phyloP scores from a whole-genome alignment of 1,140 invertebrate genomes.

The Heliothis virescens region DNA sequence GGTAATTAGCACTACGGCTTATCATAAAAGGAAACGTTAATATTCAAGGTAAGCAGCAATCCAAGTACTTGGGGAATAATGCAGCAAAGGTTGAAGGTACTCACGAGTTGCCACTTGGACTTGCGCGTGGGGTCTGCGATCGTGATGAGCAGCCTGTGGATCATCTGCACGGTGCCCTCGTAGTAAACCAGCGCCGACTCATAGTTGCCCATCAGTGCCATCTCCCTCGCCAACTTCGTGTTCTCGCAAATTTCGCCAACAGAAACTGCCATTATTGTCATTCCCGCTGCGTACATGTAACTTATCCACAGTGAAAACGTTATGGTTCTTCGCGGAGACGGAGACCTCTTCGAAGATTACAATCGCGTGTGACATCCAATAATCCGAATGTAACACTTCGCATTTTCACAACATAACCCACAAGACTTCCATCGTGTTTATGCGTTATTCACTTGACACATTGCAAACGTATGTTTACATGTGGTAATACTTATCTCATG shows the following conservation, averaged over 20 bases:
- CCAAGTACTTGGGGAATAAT: conserved; percentile 54
- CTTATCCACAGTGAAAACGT: conserved; percentile 68
- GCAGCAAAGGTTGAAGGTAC: conserved; percentile 51
- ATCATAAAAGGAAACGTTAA: conserved; percentile 78
- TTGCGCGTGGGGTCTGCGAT: conserved; percentile 93
- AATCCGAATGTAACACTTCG: conserved; percentile 70
- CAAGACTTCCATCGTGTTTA: conserved; percentile 53
- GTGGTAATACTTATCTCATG: conserved; percentile 69
- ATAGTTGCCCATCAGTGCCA: conserved; percentile 98
- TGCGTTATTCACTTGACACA: conserved; percentile 52
- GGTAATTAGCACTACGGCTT: conserved; percentile 74
- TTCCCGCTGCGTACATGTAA: conserved; percentile 87
- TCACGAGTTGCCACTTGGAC: conserved; percentile 95
- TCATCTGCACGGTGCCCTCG: conserved; percentile 96
- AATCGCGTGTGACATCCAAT: conserved; percentile 74
- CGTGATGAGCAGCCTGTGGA: conserved; percentile 93
- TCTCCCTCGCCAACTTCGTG: conserved; percentile 96
- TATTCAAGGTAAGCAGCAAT: conserved; percentile 66
- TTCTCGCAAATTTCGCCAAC: conserved; percentile 96
- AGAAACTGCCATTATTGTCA: conserved; percentile 93
- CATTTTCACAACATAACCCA: conserved; percentile 71
- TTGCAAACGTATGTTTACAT: conserved; percentile 47
- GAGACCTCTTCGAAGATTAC: conserved; percentile 64
- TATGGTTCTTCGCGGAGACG: conserved; percentile 67
- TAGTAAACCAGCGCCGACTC: conserved; percentile 98